These are phyloP conservation scores for Emys orbicularis DNA, from an alignment of 2,797 vertebrate species.

Conservation along the genomic window DNA sequence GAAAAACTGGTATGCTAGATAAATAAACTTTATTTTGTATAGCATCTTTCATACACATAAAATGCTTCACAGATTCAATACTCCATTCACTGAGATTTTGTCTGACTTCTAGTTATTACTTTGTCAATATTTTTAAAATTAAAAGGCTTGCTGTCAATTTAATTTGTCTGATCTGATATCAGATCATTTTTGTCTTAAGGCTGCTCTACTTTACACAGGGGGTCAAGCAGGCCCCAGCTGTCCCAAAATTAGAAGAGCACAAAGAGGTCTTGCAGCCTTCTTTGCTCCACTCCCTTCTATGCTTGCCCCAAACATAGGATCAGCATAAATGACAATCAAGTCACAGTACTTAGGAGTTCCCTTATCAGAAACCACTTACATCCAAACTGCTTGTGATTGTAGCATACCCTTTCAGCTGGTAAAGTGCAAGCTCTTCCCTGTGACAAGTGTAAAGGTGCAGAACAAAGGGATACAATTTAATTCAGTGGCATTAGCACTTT, in stretches of 20 bases:
- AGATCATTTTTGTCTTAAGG: not conserved
- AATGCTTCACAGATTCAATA: accelerated
- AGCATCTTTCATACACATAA: not conserved
- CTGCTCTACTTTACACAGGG: not conserved
- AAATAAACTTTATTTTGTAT: not conserved
- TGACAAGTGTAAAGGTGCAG: not conserved
- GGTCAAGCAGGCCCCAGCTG: not conserved
- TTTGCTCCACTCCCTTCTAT: not conserved
- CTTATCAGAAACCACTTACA: not conserved
- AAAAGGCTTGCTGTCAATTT: not conserved
- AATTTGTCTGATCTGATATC: not conserved
- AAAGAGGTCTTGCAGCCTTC: not conserved
- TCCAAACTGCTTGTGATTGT: not conserved
- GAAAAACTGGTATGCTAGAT: not conserved
- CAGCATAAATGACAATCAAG: not conserved
- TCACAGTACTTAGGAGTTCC: not conserved
- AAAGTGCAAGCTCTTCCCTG: not conserved
- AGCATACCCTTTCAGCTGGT: not conserved
- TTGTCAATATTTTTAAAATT: not conserved
- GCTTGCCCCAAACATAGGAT: not conserved
- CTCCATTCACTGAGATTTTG: accelerated
- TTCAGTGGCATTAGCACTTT: not conserved
- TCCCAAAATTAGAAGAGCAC: not conserved
- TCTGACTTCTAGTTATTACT: not conserved
- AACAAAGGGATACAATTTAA: not conserved